phyloP scores from a whole-genome alignment of 2,113 vertebrate genomes.

The Uria lomvia region DNA sequence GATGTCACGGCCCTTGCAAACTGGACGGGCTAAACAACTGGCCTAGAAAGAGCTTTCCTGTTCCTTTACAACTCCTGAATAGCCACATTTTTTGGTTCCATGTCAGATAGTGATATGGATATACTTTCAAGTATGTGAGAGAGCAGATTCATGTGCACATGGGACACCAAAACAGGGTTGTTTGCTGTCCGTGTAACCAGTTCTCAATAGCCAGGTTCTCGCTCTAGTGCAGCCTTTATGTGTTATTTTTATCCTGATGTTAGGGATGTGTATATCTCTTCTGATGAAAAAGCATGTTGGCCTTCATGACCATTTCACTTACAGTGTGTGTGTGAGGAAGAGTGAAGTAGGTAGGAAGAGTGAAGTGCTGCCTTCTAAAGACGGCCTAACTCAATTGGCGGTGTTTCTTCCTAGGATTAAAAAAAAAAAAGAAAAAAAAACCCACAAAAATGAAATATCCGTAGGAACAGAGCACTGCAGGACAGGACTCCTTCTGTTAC shows the following conservation, averaged over 20 bases:
- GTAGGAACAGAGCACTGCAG: background rate
- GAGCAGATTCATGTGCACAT: background rate
- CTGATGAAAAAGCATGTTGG: background rate
- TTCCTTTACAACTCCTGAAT: background rate
- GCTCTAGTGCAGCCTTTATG: accelerated
- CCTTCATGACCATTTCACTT: background rate
- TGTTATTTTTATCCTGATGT: background rate
- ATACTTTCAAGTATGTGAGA: background rate
- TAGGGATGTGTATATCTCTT: background rate
- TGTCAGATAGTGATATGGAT: accelerated
- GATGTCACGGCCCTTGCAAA: background rate
- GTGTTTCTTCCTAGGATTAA: background rate
- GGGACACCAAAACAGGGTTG: accelerated
- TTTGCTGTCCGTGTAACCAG: background rate
- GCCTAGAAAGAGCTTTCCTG: background rate
- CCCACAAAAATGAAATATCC: background rate
- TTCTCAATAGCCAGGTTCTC: background rate
- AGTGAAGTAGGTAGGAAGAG: background rate
- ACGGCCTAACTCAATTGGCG: background rate
- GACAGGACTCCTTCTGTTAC: background rate
- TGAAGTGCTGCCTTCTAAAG: background rate
- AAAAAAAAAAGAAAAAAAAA: background rate
- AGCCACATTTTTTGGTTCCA: background rate
- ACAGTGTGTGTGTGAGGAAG: background rate
- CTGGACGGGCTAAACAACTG: background rate